Evolutionary conservation across 2,888 invertebrate genomes (phyloP).

Genomic region (Drosophila algonquin): DNA sequence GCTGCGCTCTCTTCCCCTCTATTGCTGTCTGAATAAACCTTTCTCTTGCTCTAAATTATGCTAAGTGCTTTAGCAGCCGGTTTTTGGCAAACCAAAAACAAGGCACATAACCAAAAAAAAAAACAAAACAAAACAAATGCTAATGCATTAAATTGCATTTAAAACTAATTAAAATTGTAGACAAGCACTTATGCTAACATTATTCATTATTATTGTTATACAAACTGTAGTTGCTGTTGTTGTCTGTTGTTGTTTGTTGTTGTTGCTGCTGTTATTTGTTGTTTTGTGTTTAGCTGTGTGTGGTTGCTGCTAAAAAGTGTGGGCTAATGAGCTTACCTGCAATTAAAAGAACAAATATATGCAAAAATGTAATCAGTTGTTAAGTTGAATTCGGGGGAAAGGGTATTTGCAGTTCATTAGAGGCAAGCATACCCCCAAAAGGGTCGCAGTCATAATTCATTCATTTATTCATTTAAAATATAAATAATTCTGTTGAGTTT

Average conservation of each 20-base stretch:
- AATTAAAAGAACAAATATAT: constrained; percentile 71
- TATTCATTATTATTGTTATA: constrained; percentile 36
- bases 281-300: constrained; percentile 21
- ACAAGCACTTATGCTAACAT: constrained; percentile 68
- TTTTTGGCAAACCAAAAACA: constrained; percentile 44
- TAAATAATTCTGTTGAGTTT: neutral
- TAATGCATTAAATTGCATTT: constrained; percentile 63
- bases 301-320: constrained; percentile 36
- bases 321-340: constrained; percentile 71
- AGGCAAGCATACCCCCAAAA: neutral
- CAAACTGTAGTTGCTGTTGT: neutral
- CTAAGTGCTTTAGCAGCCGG: constrained; percentile 53
- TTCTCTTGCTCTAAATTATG: constrained; percentile 40
- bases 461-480: neutral
- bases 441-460: constrained; percentile 11
- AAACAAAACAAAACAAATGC: constrained; percentile 11
- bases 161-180: constrained; percentile 74
- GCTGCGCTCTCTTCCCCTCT: neutral
- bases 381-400: constrained; percentile 5
- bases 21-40: neutral
- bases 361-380: constrained; percentile 17
- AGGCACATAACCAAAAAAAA: constrained; percentile 24
- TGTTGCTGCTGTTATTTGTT: constrained; percentile 32
- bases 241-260: constrained; percentile 20
- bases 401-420: constrained; percentile 6